Conservation (phyloP, 2,797 vertebrate species). For the Alfaro cultratus region DNA sequence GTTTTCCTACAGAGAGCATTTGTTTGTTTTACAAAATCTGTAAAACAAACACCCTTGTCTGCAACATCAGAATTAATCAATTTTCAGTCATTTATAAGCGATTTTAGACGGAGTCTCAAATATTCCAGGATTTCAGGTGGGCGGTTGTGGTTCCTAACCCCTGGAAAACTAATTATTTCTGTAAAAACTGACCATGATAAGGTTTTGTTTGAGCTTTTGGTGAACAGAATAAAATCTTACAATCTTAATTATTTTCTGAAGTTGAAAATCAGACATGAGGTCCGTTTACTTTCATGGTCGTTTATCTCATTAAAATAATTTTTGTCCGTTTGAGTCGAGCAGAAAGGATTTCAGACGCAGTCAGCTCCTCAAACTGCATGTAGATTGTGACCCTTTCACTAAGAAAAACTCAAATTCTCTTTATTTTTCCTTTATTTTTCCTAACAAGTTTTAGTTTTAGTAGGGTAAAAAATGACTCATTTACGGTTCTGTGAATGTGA, state of each 20-base stretch:
- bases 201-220: neutral
- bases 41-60: too few species aligned
- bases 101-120: neutral
- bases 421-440: neutral
- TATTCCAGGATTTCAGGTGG: neutral
- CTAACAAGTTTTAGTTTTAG: neutral
- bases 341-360: neutral
- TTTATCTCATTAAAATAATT: neutral
- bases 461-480: constrained; percentile 12
- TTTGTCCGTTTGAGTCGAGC: neutral
- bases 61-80: neutral
- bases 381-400: neutral
- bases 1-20: neutral
- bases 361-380: neutral
- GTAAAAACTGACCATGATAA: neutral
- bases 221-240: neutral
- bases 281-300: neutral
- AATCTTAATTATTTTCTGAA: neutral
- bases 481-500: constrained; percentile 32
- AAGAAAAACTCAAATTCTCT: neutral
- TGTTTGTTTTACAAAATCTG: neutral
- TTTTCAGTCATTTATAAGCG: neutral
- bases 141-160: neutral
- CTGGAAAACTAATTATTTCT: neutral
- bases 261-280: neutral